Percentiles rank a stretch among this genome's conserved stretches.
phyloP scores from a whole-genome alignment of 1,140 invertebrate species.

The Diabrotica undecimpunctata region DNA sequence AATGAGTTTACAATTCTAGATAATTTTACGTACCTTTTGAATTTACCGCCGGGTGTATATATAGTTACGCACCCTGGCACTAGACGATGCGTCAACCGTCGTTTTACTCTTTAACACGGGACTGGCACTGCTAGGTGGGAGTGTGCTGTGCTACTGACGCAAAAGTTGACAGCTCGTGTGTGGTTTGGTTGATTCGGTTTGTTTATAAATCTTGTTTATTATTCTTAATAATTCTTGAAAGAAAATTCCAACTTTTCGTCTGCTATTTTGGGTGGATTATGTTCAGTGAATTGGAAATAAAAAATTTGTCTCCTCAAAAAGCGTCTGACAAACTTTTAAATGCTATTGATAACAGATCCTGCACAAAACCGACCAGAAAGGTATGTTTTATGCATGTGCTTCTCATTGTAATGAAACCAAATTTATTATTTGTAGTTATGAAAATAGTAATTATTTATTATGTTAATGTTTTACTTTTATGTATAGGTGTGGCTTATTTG shows the following conservation, averaged over 20 bases:
- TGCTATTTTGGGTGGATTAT: slow-evolving; percentile 16
- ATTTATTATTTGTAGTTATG: neutral
- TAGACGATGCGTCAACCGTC: too few relatives aligned
- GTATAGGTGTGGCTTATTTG: neutral
- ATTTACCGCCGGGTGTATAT: too few relatives aligned
- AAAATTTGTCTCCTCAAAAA: slow-evolving; percentile 18
- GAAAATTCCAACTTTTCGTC: neutral
- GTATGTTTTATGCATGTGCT: slow-evolving; percentile 19
- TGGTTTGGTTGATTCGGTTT: neutral
- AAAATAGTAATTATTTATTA: too few relatives aligned
- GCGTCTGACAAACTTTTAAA: slow-evolving; percentile 22
- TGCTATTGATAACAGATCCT: slow-evolving; percentile 25
- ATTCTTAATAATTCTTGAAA: neutral
- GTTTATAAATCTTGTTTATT: neutral
- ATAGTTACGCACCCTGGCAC: too few relatives aligned
- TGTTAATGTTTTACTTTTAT: neutral
- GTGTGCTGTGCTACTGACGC: neutral
- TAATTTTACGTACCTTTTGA: too few relatives aligned
- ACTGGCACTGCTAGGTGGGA: too few relatives aligned
- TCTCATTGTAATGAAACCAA: neutral
- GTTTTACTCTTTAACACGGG: too few relatives aligned
- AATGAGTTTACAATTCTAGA: too few relatives aligned
- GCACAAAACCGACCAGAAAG: slow-evolving; percentile 22
- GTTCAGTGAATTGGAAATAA: slow-evolving; percentile 22
- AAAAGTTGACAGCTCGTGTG: neutral